phyloP scores from a whole-genome alignment of 2,797 vertebrate genomes.

The Odontamblyopus rebecca region DNA sequence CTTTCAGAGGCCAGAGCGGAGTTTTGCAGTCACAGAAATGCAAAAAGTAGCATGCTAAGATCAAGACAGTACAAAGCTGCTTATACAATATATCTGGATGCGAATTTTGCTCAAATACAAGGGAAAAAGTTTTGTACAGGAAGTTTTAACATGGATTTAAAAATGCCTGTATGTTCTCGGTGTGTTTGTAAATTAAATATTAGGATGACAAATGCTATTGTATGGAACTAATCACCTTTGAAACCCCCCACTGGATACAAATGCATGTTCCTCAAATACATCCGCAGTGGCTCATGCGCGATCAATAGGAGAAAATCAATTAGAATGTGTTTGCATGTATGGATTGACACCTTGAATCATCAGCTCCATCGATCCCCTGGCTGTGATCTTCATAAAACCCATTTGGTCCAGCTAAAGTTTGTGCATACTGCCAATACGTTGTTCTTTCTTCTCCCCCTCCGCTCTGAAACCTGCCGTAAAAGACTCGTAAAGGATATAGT shows the following conservation, averaged over 20 bases:
- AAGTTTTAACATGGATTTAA: no score
- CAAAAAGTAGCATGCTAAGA: no score
- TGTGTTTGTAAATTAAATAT: constrained; percentile 49
- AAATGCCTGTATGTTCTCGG: no score
- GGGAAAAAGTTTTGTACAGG: no score
- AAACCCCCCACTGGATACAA: constrained; percentile 62
- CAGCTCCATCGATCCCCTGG: constrained; percentile 68
- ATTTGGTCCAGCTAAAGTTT: constrained; percentile 71
- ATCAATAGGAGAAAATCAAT: constrained; percentile 78
- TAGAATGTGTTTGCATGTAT: constrained; percentile 78
- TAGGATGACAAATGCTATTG: constrained; percentile 57
- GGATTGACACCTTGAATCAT: constrained; percentile 76
- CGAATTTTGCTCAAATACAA: no score
- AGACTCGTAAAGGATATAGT: constrained; percentile 33
- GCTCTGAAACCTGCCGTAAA: constrained; percentile 56
- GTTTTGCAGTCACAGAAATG: no score
- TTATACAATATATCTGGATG: no score
- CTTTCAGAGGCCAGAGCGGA: no score
- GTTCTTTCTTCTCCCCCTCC: constrained; percentile 46
- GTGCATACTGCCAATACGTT: constrained; percentile 70
- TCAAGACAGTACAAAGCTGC: no score
- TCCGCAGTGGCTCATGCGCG: constrained; percentile 43
- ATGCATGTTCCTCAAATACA: constrained; percentile 62
- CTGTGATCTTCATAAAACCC: constrained; percentile 75
- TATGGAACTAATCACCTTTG: constrained; percentile 63